Base-by-base conservation (phyloP, 2,888 invertebrate species). In the Lasius fuliginosus region DNA sequence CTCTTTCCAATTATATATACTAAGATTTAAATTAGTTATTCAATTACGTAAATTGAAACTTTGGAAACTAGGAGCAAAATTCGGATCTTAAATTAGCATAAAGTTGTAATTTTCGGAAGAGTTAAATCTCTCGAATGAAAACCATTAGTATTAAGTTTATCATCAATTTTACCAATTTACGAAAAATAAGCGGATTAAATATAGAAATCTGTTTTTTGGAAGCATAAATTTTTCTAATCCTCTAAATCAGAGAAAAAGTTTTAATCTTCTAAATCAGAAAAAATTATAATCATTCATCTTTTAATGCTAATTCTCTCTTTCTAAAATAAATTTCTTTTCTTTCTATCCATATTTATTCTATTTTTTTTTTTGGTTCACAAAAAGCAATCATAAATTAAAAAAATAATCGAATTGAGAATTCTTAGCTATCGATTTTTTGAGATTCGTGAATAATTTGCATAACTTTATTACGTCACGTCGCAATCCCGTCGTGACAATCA, bases 11-110 rank as follows among this genome's bases (percentile, higher is more conserved):
- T 69, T 69, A 71, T 71, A 53, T n/a, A n/a, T n/a, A 46, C 23
- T 33, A 46, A 46, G 73, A 58, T 42, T 53, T 33, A 58, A 71
- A 79, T 79, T 79, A 79, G 58, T 71, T 79, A 79, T 79, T 71
- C 60, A 71, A 60, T 79, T 71, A 71, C 46, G 60, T 12, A 79
- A 79, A 79, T 73, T 56, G 40, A 71, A 60, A 79, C 58, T 79
- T 60, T 60, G 60, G 58, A 18, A 60, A 71, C 42, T 58, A 18
- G 23, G 42, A 79, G 46, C 30, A 60, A 79, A 71, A 79, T 56
- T 42, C 15, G 56, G 42, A 56, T 71, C 15, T 8, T 33, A 69
- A 30, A 79, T 79, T 71, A 79, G 33, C 73, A 79, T 73, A 79
- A 79, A 73, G 60, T 23, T 33, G 56, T 46, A 30, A 71, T 58